A percentile compares a stretch with the other conserved stretches of the same genome.
Evolutionary conservation across 2,888 invertebrate genomes (phyloP).

Genomic region (Trisateles emortualis): DNA sequence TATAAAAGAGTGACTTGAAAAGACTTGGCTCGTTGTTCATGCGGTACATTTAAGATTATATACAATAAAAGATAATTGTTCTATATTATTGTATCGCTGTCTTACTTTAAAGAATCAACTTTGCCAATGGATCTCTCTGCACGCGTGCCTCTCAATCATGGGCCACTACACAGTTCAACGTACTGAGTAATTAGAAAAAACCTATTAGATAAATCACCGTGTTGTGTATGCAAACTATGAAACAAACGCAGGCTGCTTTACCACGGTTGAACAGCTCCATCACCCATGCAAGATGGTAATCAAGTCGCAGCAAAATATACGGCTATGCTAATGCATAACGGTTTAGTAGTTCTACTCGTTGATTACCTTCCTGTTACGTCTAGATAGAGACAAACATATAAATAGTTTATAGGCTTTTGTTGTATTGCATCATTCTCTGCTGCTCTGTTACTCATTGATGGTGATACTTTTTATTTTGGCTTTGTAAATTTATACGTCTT

Average conservation of each 20-base stretch:
- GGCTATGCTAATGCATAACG: conserved; percentile 4
- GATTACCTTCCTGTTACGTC: neutral
- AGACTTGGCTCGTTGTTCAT: too few species aligned
- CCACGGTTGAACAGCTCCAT: neutral
- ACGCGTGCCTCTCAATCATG: neutral
- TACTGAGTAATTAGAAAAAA: neutral
- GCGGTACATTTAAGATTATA: too few species aligned
- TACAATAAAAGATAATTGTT: too few species aligned
- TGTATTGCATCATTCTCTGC: neutral
- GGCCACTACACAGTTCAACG: neutral
- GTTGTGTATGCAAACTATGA: neutral
- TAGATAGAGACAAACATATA: neutral
- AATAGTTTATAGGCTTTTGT: neutral
- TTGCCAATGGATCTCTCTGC: neutral
- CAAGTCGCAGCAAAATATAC: neutral
- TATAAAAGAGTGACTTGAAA: too few species aligned
- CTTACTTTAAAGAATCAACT: neutral
- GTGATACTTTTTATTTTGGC: too few species aligned
- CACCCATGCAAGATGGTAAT: neutral
- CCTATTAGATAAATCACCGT: neutral
- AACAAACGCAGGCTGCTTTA: neutral
- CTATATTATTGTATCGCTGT: too few species aligned
- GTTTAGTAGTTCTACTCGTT: neutral
- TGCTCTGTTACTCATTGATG: neutral
- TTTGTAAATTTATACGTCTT: too few species aligned